phyloP scores from a whole-genome alignment of 2,797 vertebrate species.

The Neoniphon sammara region DNA sequence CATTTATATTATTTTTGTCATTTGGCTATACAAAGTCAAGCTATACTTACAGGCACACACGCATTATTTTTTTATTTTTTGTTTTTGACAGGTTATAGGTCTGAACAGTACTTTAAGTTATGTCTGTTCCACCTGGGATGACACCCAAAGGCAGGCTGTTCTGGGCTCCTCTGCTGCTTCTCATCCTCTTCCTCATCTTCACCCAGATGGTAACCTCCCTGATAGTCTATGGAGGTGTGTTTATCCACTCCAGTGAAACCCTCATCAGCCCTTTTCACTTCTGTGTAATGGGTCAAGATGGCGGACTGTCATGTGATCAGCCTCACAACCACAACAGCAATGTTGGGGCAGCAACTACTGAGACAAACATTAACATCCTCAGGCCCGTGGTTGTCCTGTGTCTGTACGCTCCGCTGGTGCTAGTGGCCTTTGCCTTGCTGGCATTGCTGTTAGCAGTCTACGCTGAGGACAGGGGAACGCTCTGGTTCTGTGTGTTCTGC shows the following conservation, averaged over 20 bases:
- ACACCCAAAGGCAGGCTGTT: neutral
- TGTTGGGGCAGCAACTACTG: neutral
- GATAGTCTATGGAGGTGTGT: conserved; percentile 31
- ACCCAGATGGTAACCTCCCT: conserved; percentile 37
- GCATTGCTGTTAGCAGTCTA: conserved; percentile 37
- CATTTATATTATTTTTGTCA: no score
- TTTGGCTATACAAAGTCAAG: no score
- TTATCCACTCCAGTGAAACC: conserved; percentile 34
- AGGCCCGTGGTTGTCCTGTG: neutral
- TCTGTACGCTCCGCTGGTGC: conserved; percentile 46
- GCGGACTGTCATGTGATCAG: neutral
- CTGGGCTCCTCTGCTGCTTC: conserved; percentile 2
- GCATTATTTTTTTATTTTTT: neutral
- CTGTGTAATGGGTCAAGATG: neutral
- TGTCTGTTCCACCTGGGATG: conserved; percentile 1
- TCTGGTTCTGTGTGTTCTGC: conserved; percentile 33
- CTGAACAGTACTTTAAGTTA: neutral
- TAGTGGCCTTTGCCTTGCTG: conserved; percentile 63
- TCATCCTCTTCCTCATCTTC: conserved; percentile 51
- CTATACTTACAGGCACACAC: no score
- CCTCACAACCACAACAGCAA: neutral
- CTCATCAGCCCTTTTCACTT: conserved; percentile 45
- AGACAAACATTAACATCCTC: neutral
- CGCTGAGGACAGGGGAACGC: conserved; percentile 32
- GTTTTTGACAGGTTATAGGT: conserved; percentile 9